Evolutionary conservation across 2,797 vertebrate species (phyloP).

Genomic region (Anas bernieri): DNA sequence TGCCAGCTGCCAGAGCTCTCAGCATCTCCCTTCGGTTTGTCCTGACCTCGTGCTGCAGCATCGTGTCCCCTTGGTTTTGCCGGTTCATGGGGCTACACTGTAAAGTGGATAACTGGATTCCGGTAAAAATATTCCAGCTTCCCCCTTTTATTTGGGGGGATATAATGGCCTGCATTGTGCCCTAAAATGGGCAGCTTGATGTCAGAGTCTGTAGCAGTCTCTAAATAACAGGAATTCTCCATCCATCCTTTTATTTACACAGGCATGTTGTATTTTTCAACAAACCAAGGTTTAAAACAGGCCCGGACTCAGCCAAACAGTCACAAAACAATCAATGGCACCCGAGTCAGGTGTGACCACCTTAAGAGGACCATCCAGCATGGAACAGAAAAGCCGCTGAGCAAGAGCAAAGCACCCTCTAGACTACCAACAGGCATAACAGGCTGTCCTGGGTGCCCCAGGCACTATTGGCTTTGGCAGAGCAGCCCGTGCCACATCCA

Average conservation of each 20-base stretch:
- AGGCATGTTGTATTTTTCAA: not conserved
- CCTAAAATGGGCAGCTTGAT: not conserved
- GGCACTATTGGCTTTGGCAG: slow-evolving; percentile 47
- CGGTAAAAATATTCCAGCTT: not conserved
- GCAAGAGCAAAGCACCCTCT: not conserved
- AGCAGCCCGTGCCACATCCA: slow-evolving; percentile 10
- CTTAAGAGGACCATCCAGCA: not conserved
- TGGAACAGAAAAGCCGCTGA: not conserved
- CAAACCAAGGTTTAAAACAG: not conserved
- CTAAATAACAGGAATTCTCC: not conserved
- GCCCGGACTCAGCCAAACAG: not conserved
- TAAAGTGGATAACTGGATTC: not conserved
- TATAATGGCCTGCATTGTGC: not conserved
- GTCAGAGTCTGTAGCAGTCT: not conserved
- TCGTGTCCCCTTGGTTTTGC: not conserved
- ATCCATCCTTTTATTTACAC: not conserved
- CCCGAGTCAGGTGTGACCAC: not conserved
- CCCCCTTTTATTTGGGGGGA: not conserved
- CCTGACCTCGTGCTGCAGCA: not conserved
- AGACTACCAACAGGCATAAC: slow-evolving; percentile 44
- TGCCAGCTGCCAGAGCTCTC: not conserved
- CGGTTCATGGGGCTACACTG: not conserved
- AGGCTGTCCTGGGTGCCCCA: slow-evolving; percentile 38
- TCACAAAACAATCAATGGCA: not conserved
- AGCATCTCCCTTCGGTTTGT: not conserved